Evolutionary conservation across 2,113 vertebrate species (phyloP).

Genomic region (Pipra filicauda): DNA sequence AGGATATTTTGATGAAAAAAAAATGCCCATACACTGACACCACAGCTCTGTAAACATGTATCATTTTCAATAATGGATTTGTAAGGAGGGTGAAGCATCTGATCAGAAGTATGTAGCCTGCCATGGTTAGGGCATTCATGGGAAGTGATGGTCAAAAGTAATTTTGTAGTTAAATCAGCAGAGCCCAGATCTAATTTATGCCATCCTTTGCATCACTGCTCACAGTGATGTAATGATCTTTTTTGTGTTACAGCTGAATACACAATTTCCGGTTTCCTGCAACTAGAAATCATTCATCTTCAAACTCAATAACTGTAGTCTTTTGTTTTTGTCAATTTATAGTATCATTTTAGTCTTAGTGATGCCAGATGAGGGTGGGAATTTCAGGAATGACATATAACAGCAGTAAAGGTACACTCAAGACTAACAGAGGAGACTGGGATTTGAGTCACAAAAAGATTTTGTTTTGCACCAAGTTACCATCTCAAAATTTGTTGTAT

Average conservation of each 20-base stretch:
- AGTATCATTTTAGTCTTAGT: background rate
- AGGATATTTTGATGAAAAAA: background rate
- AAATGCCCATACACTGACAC: background rate
- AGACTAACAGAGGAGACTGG: background rate
- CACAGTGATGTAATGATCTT: background rate
- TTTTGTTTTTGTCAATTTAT: background rate
- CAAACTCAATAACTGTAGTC: background rate
- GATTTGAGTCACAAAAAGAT: background rate
- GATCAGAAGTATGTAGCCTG: background rate
- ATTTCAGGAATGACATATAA: background rate
- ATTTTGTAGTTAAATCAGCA: background rate
- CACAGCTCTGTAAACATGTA: background rate
- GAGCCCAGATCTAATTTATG: background rate
- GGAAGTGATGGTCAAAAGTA: background rate
- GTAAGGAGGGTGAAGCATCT: background rate
- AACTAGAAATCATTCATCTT: background rate
- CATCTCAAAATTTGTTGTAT: background rate
- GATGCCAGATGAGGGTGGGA: background rate
- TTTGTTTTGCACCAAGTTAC: background rate
- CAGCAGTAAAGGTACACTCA: background rate
- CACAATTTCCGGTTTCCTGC: background rate
- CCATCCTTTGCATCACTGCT: background rate
- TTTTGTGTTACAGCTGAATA: background rate
- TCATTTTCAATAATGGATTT: background rate
- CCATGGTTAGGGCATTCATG: background rate